These are phyloP conservation scores for Asobara japonica DNA, from an alignment of 1,140 invertebrate genomes.

Conservation along the genomic window DNA sequence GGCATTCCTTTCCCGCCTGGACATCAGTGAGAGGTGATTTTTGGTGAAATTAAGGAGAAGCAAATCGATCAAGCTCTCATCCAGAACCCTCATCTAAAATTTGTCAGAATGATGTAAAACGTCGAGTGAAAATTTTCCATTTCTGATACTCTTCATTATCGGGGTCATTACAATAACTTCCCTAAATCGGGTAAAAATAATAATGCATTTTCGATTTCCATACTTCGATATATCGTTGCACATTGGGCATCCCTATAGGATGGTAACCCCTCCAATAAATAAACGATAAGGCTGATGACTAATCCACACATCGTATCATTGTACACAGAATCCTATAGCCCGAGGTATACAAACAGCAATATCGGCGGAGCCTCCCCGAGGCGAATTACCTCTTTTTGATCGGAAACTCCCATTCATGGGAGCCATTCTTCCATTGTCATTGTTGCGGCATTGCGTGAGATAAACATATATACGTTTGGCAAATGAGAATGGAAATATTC, in stretches of 20 bases:
- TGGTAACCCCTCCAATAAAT: background rate
- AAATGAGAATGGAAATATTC: slow-evolving; percentile 4
- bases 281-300: background rate
- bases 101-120: no score
- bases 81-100: no score
- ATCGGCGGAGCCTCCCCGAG: slow-evolving; percentile 1
- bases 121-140: no score
- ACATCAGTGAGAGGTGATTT: no score
- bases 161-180: no score
- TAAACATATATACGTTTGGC: background rate
- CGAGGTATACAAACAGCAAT: slow-evolving; percentile 28
- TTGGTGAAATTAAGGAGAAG: no score
- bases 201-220: no score
- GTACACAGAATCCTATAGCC: slow-evolving; percentile 1
- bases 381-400: background rate
- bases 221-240: no score
- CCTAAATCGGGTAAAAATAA: no score
- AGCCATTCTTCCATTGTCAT: background rate
- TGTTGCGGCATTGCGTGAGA: background rate
- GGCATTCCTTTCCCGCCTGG: no score
- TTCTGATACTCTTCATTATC: no score
- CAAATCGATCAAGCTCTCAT: no score
- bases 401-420: background rate
- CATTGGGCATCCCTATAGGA: background rate
- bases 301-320: background rate